Base-by-base conservation (phyloP, 1,140 invertebrate genomes). In the Ostrea denselamellosa region DNA sequence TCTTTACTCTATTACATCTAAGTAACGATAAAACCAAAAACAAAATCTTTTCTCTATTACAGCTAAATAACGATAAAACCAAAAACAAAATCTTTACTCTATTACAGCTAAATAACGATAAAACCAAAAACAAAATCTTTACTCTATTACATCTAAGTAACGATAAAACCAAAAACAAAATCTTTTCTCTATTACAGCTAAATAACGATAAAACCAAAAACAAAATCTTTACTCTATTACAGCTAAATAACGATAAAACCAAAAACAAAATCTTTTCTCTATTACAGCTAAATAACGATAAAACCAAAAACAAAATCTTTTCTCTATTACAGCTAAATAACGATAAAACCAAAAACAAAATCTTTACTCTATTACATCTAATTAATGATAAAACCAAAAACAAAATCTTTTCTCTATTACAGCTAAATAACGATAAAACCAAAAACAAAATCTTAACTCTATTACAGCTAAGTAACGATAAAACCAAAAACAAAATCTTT, bases 101-200 rank as follows among this genome's bases (percentile, higher is more conserved):
- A 44, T 44, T 44, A 44, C 34, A 44, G 5, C 34, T 44, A 44
- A 2, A 44, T 5, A 44, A n/a, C n/a, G n/a, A n/a, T n/a, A n/a
- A n/a, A n/a, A n/a, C n/a, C n/a, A 83, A 62, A 71, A 86, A 10
- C 44, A 22, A 53, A 51, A 83, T 28, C 10, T 83, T 53, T 17
- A 83, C 28, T 44, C 5, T 5, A 44, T 44, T 44, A 44, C 34
- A 44, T 2, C 34, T 44, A 44, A 2, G 5, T 5, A 44, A n/a
- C n/a, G n/a, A n/a, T n/a, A n/a, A n/a, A n/a, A n/a, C n/a, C n/a
- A 83, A 62, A 71, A 86, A 10, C 44, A 22, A 53, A 51, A 83
- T 28, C 10, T 83, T 53, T 17, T 53, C 28, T 44, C 5, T 5
- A 44, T 44, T 44, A 44, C 34, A 44, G 5, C 34, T 44, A 44